Conservation (phyloP, 2,113 vertebrate species). For the Oxygymnocypris stewartii region DNA sequence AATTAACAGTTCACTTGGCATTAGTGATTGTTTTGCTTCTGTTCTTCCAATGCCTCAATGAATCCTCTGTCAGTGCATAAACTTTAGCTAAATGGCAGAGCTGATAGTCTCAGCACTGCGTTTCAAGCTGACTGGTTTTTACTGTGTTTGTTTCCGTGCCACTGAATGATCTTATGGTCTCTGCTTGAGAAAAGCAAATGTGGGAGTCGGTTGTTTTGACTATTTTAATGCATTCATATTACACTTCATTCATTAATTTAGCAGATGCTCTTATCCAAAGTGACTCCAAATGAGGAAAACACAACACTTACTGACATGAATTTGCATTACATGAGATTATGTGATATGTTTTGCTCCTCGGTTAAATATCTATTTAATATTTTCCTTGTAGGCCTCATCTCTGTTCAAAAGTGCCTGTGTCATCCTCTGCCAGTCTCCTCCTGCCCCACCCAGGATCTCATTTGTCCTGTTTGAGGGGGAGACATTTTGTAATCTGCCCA, state of each 20-base stretch:
- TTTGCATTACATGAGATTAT: constrained; percentile 1
- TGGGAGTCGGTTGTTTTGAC: background rate
- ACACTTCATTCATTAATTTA: background rate
- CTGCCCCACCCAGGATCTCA: constrained; percentile 40
- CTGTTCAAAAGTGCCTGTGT: constrained; percentile 21
- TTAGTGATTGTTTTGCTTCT: background rate
- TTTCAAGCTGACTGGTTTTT: constrained; percentile 31
- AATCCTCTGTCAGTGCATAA: background rate
- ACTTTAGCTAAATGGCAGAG: constrained; percentile 43
- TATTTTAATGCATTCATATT: background rate
- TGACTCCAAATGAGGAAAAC: background rate
- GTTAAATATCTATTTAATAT: constrained; percentile 1
- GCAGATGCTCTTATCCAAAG: background rate
- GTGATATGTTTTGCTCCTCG: background rate
- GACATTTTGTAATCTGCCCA: constrained; percentile 40
- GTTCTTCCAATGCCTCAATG: background rate
- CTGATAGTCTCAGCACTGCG: constrained; percentile 13
- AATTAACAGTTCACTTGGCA: constrained; percentile 20
- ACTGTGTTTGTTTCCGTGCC: constrained; percentile 21
- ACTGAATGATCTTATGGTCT: background rate
- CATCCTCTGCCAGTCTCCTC: constrained; percentile 28
- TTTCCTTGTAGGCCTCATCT: background rate
- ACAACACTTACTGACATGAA: background rate
- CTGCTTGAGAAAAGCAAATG: background rate
- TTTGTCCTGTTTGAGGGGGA: constrained; percentile 42